A percentile compares a stretch with the other conserved stretches of the same genome.
These are phyloP conservation scores for Macquaria australasica DNA, from an alignment of 2,113 vertebrate species.

Conservation along the genomic window DNA sequence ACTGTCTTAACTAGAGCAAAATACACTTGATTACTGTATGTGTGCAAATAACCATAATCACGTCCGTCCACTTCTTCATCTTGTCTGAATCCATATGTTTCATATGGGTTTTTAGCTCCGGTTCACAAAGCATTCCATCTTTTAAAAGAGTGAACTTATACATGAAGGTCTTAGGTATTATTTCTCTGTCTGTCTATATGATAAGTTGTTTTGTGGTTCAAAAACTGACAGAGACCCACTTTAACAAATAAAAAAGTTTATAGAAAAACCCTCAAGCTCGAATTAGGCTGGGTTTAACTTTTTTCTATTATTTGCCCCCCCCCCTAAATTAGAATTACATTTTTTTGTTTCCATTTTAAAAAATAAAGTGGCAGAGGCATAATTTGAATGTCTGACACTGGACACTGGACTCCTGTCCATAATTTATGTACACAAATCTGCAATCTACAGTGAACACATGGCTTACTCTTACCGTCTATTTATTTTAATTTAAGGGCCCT, in stretches of 20 bases:
- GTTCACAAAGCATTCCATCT: slow-evolving; percentile 11
- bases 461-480: background rate
- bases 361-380: background rate
- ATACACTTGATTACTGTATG: background rate
- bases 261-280: background rate
- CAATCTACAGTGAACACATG: background rate
- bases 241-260: background rate
- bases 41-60: background rate
- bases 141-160: slow-evolving; percentile 10
- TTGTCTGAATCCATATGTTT: background rate
- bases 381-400: background rate
- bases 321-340: background rate
- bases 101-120: background rate
- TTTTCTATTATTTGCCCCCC: background rate
- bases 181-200: slow-evolving; percentile 36
- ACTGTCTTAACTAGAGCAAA: background rate
- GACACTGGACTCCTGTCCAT: background rate
- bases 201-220: background rate
- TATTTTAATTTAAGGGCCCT: background rate
- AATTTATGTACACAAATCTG: background rate
- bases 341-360: background rate
- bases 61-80: background rate
- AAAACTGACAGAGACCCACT: slow-evolving; percentile 9
- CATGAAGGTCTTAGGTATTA: background rate
- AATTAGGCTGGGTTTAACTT: background rate